Conservation (phyloP, 2,888 invertebrate species). For the Macrophya alboannulata region DNA sequence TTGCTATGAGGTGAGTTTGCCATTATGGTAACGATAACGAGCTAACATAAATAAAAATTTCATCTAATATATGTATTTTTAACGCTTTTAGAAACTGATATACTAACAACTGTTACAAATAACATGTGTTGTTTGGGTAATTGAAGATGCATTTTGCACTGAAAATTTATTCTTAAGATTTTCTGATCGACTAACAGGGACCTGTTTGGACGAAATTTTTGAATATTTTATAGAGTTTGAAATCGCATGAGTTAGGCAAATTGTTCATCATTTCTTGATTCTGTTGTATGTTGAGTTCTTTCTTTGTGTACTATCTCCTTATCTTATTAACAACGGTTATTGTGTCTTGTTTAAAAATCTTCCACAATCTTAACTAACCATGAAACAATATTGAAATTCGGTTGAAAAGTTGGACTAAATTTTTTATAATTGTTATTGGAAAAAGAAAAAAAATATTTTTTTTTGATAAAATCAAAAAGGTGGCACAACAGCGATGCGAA, state of each 20-base stretch:
- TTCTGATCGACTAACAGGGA: not conserved
- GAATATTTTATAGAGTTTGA: not conserved
- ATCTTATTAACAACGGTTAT: not conserved
- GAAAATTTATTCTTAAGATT: not conserved
- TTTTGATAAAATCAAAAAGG: slow-evolving; percentile 68
- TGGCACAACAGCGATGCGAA: slow-evolving; percentile 76
- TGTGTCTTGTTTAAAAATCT: not conserved
- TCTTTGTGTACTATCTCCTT: not conserved
- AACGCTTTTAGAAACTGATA: not conserved
- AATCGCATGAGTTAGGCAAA: not conserved
- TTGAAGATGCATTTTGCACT: not conserved
- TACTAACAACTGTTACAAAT: slow-evolving; percentile 12
- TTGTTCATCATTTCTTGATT: not conserved
- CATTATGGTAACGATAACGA: not conserved
- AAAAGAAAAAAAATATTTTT: not conserved
- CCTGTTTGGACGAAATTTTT: not conserved
- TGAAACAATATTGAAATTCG: not conserved
- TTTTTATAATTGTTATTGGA: not conserved
- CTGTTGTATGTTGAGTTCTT: not conserved
- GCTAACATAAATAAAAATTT: not conserved
- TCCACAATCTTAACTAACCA: not conserved
- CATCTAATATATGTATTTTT: not conserved
- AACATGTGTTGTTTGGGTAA: not conserved
- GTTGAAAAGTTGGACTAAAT: not conserved
- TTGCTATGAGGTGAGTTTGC: not conserved